Conservation (phyloP, 2,888 invertebrate species). For the Apodemia zela region DNA sequence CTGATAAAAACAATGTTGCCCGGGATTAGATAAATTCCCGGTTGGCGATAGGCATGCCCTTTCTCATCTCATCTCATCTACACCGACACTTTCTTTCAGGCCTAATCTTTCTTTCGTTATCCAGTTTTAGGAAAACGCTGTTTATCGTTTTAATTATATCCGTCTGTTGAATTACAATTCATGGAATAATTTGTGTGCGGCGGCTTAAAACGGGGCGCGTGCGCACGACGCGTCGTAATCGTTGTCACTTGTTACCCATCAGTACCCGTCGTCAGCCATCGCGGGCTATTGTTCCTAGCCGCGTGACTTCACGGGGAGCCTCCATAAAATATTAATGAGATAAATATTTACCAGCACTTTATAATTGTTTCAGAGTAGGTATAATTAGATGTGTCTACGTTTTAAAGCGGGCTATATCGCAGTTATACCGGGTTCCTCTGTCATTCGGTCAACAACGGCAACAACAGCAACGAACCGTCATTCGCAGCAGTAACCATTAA, state of each 20-base stretch:
- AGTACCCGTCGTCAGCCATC: slow-evolving; percentile 52
- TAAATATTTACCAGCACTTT: slow-evolving; percentile 19
- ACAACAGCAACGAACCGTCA: too few species aligned
- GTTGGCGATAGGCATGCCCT: too few species aligned
- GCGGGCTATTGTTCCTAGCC: slow-evolving; percentile 56
- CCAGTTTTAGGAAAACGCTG: too few species aligned
- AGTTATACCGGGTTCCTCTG: too few species aligned
- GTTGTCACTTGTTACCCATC: background rate
- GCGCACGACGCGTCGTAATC: slow-evolving; percentile 49
- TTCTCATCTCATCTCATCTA: too few species aligned
- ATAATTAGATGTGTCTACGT: background rate
- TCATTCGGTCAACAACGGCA: too few species aligned
- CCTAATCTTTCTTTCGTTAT: too few species aligned
- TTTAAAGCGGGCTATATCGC: too few species aligned
- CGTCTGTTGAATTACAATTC: background rate
- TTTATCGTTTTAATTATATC: background rate
- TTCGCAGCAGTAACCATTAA: too few species aligned
- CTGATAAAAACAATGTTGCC: too few species aligned
- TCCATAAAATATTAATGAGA: slow-evolving; percentile 62
- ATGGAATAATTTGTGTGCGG: background rate
- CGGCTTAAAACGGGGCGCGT: slow-evolving; percentile 45
- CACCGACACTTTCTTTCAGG: too few species aligned
- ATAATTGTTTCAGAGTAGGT: background rate
- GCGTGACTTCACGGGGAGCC: slow-evolving; percentile 57
- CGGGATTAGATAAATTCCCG: too few species aligned